Evolutionary conservation across 2,113 vertebrate genomes (phyloP), one percentile per base, ranked within the genome.

Genomic region (Anguilla rostrata): DNA sequence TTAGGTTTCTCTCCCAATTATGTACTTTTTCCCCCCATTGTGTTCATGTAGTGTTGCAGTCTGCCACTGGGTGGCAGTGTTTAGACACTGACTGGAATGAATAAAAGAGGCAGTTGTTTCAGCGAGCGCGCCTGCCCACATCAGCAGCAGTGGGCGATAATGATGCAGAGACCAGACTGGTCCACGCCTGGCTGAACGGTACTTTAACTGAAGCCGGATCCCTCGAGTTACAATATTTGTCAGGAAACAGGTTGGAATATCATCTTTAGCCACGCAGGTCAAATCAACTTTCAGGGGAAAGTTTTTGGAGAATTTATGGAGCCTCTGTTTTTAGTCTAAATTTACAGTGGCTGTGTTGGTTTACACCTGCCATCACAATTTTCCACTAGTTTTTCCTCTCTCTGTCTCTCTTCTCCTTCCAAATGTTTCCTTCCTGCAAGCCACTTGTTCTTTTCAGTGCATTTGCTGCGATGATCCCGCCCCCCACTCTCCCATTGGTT

Each of bases 11-110:
- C 7, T 9, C 49, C 12, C 11, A 12, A 53, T 14, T 53, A 60
- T 20, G 20, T 26, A 66, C 49, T 53, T 53, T 66, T 26, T 26
- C 5, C 60, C 60, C 60, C 60, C 15, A 56, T 8, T 71, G 40
- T 83, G 46, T 46, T 39, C 39, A 53, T 81, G 84, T 46, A 81
- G 49, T 80, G 11, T 16, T 60, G n/a, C 40, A 39, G 18, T 82
- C 22, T 49, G 8, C 85, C 85, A 82, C 81, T 86, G 63, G 85
- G 85, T 86, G 85, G 85, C 80, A 82, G 80, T 86, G 82, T 80
- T 49, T 82, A 46, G 39, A 20, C 43, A 78, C 81, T 43, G 60
- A 66, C 22, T 66, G 41, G 22, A 49, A 53, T 53, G n/a, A 78
- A 49, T 39, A 6, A 26, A 26, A 49, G 49, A 41, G 79, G 18